Percentiles rank a stretch among this genome's conserved stretches.
phyloP scores from a whole-genome alignment of 2,797 vertebrate species.

The Schizothorax lantsangensis region DNA sequence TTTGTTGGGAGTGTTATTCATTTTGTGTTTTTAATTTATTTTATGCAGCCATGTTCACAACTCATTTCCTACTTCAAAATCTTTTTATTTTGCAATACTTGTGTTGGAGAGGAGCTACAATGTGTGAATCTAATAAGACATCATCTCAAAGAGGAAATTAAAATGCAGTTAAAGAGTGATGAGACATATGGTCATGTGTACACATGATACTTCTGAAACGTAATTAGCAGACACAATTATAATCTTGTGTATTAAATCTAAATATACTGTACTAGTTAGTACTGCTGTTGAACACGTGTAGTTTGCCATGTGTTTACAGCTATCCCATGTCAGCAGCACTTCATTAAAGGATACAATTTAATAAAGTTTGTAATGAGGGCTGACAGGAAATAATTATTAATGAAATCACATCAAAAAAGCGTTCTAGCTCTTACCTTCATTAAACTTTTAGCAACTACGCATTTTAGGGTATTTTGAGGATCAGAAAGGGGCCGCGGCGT shows the following conservation, averaged over 20 bases:
- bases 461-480: constrained; percentile 65
- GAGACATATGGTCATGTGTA: not conserved
- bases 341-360: constrained; percentile 74
- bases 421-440: constrained; percentile 78
- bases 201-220: not conserved
- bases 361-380: constrained; percentile 73
- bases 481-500: not conserved
- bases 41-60: not conserved
- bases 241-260: constrained; percentile 1
- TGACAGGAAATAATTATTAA: constrained; percentile 81
- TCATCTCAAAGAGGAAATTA: constrained; percentile 8
- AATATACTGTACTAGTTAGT: not conserved
- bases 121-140: not conserved
- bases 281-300: constrained; percentile 4
- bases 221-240: not conserved
- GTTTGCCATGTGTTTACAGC: constrained; percentile 62
- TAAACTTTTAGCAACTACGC: constrained; percentile 78
- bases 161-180: not conserved
- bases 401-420: constrained; percentile 74
- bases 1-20: not conserved
- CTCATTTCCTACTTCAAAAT: constrained; percentile 3
- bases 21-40: constrained; percentile 5
- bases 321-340: constrained; percentile 71
- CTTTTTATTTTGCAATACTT: not conserved
- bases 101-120: not conserved